These are phyloP conservation scores for Theristicus caerulescens DNA, from an alignment of 2,113 vertebrate genomes.

Conservation along the genomic window DNA sequence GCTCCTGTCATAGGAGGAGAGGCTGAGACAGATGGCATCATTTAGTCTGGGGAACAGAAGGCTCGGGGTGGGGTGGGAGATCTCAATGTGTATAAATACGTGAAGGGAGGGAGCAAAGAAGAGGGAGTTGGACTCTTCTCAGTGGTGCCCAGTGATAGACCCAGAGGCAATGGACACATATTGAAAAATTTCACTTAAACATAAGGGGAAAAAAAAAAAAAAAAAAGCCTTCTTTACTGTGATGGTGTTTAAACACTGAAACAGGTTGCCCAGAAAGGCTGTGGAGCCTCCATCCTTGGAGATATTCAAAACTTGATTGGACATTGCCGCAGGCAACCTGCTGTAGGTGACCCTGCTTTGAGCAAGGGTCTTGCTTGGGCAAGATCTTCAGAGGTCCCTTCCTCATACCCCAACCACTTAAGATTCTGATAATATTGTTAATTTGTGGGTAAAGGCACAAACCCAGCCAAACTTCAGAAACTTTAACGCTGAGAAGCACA, in stretches of 20 bases:
- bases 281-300: background rate
- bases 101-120: background rate
- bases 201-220: background rate
- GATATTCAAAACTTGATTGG: background rate
- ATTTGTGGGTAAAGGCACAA: background rate
- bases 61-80: background rate
- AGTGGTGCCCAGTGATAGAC: background rate
- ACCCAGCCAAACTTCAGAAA: background rate
- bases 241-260: background rate
- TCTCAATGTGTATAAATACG: background rate
- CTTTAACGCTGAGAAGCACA: background rate
- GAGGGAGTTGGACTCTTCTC: background rate
- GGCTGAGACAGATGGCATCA: background rate
- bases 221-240: background rate
- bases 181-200: background rate
- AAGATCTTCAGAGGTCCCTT: background rate
- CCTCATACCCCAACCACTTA: background rate
- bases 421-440: background rate
- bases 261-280: background rate
- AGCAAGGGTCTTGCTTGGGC: background rate
- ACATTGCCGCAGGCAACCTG: background rate
- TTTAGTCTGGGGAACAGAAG: background rate
- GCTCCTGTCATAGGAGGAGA: background rate
- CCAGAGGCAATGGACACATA: background rate
- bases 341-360: background rate